Base-by-base conservation (phyloP, 2,113 vertebrate species). In the Limnothrissa miodon region DNA sequence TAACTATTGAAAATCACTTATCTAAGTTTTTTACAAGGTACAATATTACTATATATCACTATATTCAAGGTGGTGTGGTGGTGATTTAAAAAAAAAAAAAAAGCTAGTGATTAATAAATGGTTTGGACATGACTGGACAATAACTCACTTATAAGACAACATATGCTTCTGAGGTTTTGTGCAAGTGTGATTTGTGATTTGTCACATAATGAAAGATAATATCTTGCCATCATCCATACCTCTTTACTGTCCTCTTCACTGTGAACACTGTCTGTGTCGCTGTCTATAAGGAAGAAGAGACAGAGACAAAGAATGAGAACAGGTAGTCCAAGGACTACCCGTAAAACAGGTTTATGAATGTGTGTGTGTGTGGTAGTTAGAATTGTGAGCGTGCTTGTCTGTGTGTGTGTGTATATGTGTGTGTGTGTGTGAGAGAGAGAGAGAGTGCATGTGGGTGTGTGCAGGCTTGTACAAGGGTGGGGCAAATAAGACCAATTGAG, bases 181-280 rank as follows among this genome's bases (percentile, higher is more conserved):
- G 9, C 51, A 66, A 66, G 29, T 66, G 59, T 29, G 59, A n/a
- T 29, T 66, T 66, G 59, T 36, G n/a, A n/a, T n/a, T n/a, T n/a
- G n/a, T 36, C 2, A 74, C 66, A 36, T 11, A 13, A 13, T 29
- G 29, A 13, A 29, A 15, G 9, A 36, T 74, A 15, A 39, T 21
- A 21, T 17, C 39, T 21, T 59, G 33, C 25, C 25, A 45, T 51
- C 17, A 79, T 39, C 89, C 95, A 93, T 87, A 98, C 98, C 95
- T 95, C 95, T 78, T 95, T 88, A 51, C 90, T 94, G 90, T 97
- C 96, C 86, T 97, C 96, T 80, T 99, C 97, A 0, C 97, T 98
- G 87, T 95, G 95, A 83, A 96, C 91, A 0, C 96, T 97, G 84
- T 99, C 97, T 19, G 94, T 98, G 93, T 98, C 98, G n/a, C 98